A percentile compares a stretch with the other conserved stretches of the same genome.
Evolutionary conservation across 2,888 invertebrate genomes (phyloP).

Genomic region (Andrena bicolor): DNA sequence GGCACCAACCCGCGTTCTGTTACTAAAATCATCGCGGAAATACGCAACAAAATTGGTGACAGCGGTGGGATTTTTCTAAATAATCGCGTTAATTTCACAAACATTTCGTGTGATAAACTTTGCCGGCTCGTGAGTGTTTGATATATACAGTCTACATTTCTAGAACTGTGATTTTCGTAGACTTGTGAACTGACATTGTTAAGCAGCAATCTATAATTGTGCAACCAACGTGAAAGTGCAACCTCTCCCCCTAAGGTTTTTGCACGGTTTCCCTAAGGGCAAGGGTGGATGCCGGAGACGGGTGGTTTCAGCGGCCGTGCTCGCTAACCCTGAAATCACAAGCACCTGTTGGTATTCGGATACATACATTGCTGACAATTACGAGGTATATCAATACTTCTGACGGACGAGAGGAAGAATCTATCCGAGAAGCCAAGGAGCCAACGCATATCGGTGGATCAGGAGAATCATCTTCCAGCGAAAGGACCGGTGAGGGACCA

Average conservation of each 20-base stretch:
- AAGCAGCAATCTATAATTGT: neutral
- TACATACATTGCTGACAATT: neutral
- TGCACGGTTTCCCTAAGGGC: neutral
- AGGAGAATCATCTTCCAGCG: neutral
- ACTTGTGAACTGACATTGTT: neutral
- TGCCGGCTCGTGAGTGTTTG: neutral
- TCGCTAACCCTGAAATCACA: neutral
- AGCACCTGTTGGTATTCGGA: neutral
- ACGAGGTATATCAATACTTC: neutral
- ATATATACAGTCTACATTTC: neutral
- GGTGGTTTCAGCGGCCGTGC: constrained; percentile 1
- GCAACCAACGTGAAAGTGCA: neutral
- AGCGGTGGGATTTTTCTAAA: neutral
- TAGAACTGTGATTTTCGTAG: neutral
- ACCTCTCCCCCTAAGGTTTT: neutral
- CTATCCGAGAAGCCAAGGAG: neutral
- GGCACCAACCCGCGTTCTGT: no score
- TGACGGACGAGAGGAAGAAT: neutral
- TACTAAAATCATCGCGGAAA: no score
- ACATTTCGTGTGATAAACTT: neutral
- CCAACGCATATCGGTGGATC: neutral
- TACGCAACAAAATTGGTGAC: neutral
- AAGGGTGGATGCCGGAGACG: neutral
- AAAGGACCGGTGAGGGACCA: neutral
- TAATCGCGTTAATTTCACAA: neutral